Evolutionary conservation across 2,888 invertebrate genomes (phyloP), one percentile per base, ranked within the genome.

Genomic region (Troilus luridus): DNA sequence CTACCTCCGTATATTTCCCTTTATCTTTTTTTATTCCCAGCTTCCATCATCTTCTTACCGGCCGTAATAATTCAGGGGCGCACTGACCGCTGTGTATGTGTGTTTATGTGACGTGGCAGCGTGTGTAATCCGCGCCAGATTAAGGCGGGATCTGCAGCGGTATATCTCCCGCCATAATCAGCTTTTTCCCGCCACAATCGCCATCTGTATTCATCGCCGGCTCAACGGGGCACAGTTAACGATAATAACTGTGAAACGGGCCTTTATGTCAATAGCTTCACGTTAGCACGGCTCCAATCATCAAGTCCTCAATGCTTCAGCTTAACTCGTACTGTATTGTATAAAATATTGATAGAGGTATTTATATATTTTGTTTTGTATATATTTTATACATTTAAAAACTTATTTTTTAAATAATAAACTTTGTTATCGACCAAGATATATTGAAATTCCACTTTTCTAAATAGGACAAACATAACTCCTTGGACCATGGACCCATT

Each of bases 21-120:
- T 85, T 85, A 85, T 85, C 85, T 85, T 58, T 85, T 85, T 85
- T 85, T 85, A 85, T 85, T 85, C 56, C 56, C 85, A 54, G 85
- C 85, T 85, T 85, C 85, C 85, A 85, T 85, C 85, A 85, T 85
- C 85, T 85, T 85, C 85, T 85, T 85, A 85, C 85, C 85, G 56
- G 41, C 12, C 11, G 85, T 58, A 85, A 85, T 85, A 85, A 85
- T 58, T 54, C n/a, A 85, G 21, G n/a, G 21, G 56, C 85, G 85
- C 85, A 58, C 85, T 85, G 56, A 58, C 85, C 56, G 85, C 85
- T 21, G 85, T 9, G 85, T 77, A 85, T 85, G 85, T 85, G 85
- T 85, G 85, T 85, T 85, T 85, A 85, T 85, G 85, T 85, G 85
- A 85, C 85, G 56, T 27, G 85, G 19, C 85, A 7, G 41, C 56